Base-by-base conservation (phyloP, 2,797 vertebrate genomes). In the Phataginus tetradactyla region DNA sequence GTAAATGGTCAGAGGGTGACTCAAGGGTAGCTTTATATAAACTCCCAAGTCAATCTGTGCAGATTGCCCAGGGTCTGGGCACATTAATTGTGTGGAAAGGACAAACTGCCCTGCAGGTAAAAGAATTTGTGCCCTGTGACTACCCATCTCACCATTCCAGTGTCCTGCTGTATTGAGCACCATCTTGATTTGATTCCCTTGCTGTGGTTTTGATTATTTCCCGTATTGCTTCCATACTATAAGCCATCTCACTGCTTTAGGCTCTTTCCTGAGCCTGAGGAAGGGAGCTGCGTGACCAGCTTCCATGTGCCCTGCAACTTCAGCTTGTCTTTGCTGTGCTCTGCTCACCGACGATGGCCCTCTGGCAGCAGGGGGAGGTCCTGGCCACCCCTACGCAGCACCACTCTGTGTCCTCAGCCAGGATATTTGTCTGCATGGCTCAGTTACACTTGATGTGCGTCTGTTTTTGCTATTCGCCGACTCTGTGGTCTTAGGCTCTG, bases 101-200 rank as follows among this genome's bases (percentile, higher is more conserved):
- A 5, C 8, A 3, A 45, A 5, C 29, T 27, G 59, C 2, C 71
- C 15, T 21, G 4, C 13, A 7, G 32, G 6, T 5, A n/a, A 23
- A 55, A 51, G 57, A 49, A 18, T 49, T 1, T 4, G 5, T 75
- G 0, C 21, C 13, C 1, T 6, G n/a, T 1, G 0, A 9, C 18
- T 14, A 45, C 8, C 1, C 34, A 12, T n/a, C 75, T 29, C 14
- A 4, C 29, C 80, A 27, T n/a, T 55, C 55, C 57, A 21, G 39
- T n/a, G 7, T 0, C 11, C 32, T 59, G 2, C 39, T 32, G 20
- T 20, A 7, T 21, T 0, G 21, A 80, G 20, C 29, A 3, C 20
- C 5, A 7, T 25, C 32, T 39, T 29, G 68, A 20, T 45, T 23
- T 5, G 3, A 18, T 49, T 5, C 1, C 37, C 37, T 68, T 18